Evolutionary conservation across 2,113 vertebrate genomes (phyloP).

Genomic region (Struthidea cinerea): DNA sequence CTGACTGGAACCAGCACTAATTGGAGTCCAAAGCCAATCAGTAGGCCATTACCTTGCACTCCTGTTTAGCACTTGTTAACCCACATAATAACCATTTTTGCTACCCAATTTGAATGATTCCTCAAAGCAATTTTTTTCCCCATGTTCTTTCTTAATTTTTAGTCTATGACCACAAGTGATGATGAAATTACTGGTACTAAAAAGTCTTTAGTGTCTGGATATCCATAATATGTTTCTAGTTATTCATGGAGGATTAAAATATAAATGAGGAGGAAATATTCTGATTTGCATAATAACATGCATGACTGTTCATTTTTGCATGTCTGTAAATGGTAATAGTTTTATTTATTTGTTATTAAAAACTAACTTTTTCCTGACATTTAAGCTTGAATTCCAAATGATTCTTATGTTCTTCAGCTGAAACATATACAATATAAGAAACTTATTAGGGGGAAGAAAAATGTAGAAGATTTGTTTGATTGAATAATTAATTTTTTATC

Average conservation of each 20-base stretch:
- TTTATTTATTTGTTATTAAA: slow-evolving; percentile 16
- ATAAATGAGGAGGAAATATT: neutral
- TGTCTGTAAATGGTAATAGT: slow-evolving; percentile 9
- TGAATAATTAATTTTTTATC: slow-evolving; percentile 59
- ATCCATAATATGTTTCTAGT: neutral
- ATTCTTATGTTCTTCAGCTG: slow-evolving; percentile 20
- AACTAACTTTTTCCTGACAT: slow-evolving; percentile 16
- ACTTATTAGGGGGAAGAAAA: neutral
- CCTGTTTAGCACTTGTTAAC: neutral
- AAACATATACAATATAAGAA: slow-evolving; percentile 14
- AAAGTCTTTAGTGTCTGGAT: neutral
- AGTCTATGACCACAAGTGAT: neutral
- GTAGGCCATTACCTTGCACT: neutral
- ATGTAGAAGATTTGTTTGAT: slow-evolving; percentile 31
- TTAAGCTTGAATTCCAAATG: slow-evolving; percentile 49
- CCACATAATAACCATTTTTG: neutral
- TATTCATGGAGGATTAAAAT: neutral
- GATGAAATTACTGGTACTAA: neutral
- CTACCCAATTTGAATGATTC: neutral
- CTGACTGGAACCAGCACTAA: neutral
- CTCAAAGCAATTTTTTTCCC: neutral
- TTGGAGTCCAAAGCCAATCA: neutral
- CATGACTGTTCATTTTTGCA: neutral
- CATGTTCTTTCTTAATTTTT: neutral
- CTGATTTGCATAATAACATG: neutral